These are phyloP conservation scores for Nannobrachium achirus DNA, from an alignment of 2,113 vertebrate genomes.

Conservation along the genomic window DNA sequence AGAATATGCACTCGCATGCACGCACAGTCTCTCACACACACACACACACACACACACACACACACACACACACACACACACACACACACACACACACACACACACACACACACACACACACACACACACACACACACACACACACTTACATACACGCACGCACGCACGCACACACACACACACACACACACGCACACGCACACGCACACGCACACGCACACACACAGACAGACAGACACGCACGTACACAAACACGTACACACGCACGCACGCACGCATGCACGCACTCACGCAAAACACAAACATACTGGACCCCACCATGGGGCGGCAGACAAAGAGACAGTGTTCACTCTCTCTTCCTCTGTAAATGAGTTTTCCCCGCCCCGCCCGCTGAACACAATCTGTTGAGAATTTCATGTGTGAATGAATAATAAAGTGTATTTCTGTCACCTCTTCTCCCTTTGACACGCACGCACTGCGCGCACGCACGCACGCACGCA, in stretches of 20 bases:
- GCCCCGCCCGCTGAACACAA: conserved; percentile 24
- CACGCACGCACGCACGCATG: conserved; percentile 11
- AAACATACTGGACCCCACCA: conserved; percentile 21
- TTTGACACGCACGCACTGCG: too few species aligned
- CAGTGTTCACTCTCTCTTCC: conserved; percentile 15
- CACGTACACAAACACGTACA: conserved; percentile 1
- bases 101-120: conserved; percentile 1
- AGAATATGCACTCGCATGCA: neutral
- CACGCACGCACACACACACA: neutral
- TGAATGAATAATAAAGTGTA: conserved; percentile 34
- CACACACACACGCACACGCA: neutral
- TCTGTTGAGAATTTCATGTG: conserved; percentile 41
- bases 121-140: conserved; percentile 3
- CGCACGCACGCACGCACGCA: too few species aligned
- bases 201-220: neutral
- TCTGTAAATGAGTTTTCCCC: conserved; percentile 50
- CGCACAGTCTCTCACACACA: neutral
- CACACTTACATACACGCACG: neutral
- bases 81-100: neutral
- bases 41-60: neutral
- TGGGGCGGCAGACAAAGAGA: conserved; percentile 4
- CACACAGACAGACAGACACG: neutral
- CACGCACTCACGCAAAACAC: conserved; percentile 25
- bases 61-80: neutral
- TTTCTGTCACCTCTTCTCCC: neutral